A percentile compares a stretch with the other conserved stretches of the same genome.
Evolutionary conservation across 1,140 invertebrate genomes (phyloP).

Genomic region (Triops cancriformis): DNA sequence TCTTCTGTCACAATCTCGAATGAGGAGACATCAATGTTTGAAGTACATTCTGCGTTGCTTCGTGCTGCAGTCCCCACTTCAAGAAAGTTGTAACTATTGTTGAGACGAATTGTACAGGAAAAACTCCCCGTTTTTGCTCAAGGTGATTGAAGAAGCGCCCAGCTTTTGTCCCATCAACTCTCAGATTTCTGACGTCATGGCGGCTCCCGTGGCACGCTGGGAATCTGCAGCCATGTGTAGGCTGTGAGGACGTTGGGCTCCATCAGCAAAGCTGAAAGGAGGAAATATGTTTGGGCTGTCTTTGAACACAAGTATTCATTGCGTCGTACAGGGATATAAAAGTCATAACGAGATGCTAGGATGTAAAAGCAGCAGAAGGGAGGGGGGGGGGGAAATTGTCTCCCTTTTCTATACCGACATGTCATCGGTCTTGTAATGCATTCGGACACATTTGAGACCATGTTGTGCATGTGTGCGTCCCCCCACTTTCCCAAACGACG

Average conservation of each 20-base stretch:
- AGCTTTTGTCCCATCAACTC: no score
- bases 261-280: background rate
- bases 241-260: background rate
- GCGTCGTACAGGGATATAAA: background rate
- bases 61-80: background rate
- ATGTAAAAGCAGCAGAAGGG: background rate
- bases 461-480: constrained; percentile 12
- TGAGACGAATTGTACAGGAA: background rate
- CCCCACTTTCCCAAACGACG: background rate
- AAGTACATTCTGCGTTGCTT: no score
- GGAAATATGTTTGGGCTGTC: background rate
- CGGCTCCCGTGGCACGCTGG: no score
- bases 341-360: background rate
- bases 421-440: constrained; percentile 13
- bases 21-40: no score
- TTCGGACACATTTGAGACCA: background rate
- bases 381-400: background rate
- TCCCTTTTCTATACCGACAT: background rate
- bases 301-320: background rate
- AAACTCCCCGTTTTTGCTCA: background rate
- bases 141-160: background rate
- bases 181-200: no score
- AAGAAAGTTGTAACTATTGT: background rate
- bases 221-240: no score
- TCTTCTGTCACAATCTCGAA: background rate